Conservation (phyloP, 2,113 vertebrate genomes). For the Clarias magur region DNA sequence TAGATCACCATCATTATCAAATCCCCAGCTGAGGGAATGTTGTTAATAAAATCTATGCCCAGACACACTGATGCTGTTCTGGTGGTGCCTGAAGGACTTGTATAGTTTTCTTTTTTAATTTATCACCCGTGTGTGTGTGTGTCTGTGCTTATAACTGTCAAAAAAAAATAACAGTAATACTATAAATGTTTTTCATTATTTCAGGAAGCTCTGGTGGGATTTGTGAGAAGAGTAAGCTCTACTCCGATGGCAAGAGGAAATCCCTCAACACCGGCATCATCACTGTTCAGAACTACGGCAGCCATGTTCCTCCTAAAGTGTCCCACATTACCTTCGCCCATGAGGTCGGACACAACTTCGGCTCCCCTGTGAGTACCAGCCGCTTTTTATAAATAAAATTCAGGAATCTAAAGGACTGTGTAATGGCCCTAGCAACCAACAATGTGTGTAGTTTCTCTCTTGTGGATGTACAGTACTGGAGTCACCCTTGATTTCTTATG, state of each 20-base stretch:
- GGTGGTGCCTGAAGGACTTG: neutral
- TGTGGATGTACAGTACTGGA: neutral
- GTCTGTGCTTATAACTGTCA: neutral
- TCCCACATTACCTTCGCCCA: conserved; percentile 99
- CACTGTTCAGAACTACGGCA: conserved; percentile 97
- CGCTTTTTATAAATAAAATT: neutral
- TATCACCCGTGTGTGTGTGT: neutral
- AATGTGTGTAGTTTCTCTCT: neutral
- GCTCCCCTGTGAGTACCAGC: conserved; percentile 88
- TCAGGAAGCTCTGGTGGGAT: conserved; percentile 96
- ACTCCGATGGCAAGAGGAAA: conserved; percentile 93
- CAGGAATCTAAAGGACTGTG: neutral
- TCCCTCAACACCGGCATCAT: conserved; percentile 98
- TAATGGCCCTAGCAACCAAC: neutral
- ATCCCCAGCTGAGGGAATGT: neutral
- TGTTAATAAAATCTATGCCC: neutral
- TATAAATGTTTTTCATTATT: neutral
- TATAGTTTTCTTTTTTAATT: neutral
- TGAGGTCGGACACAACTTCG: conserved; percentile 98
- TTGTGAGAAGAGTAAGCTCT: conserved; percentile 91
- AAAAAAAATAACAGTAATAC: neutral
- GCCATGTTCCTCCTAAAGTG: conserved; percentile 95
- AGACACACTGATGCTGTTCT: neutral
- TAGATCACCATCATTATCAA: neutral
- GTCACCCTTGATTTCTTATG: no score